Percentiles rank a stretch among this genome's conserved stretches.
Conservation (phyloP, 2,888 invertebrate genomes). For the Apodemia zela region DNA sequence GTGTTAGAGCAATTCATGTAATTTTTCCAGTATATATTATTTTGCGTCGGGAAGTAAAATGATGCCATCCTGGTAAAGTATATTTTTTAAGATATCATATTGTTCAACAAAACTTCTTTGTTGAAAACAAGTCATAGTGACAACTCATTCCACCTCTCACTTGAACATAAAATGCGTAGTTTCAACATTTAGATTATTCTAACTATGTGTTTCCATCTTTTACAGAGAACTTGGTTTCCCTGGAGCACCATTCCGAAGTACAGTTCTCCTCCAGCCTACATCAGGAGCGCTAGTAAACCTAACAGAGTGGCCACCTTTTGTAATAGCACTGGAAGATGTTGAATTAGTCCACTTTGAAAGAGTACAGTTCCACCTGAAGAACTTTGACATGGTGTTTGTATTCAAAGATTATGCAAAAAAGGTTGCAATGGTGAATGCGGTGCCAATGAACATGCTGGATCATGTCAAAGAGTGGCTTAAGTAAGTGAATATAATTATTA, state of each 20-base stretch:
- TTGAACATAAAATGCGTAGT: no score
- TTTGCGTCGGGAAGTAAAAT: no score
- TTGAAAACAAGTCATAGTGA: background rate
- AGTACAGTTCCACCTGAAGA: conserved; percentile 98
- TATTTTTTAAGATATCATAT: no score
- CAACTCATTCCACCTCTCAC: background rate
- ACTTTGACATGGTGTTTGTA: conserved; percentile 99
- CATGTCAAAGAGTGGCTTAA: conserved; percentile 99
- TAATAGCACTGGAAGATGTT: conserved; percentile 97
- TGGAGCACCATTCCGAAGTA: conserved; percentile 97
- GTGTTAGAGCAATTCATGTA: no score
- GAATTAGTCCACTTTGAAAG: conserved; percentile 99
- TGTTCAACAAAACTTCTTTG: no score
- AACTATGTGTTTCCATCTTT: background rate
- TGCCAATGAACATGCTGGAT: conserved; percentile 99
- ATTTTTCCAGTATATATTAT: no score
- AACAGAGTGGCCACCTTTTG: conserved; percentile 99
- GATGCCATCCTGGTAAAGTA: no score
- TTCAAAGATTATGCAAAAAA: conserved; percentile 98
- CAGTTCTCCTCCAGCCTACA: conserved; percentile 97
- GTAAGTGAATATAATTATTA: conserved; percentile 75
- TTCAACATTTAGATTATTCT: no score
- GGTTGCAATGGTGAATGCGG: conserved; percentile 98
- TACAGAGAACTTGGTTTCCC: conserved; percentile 96
- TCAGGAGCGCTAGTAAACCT: conserved; percentile 98